Percentiles rank a stretch among this genome's conserved stretches.
These are phyloP conservation scores for Caenorhabditis inopinata DNA, from an alignment of 1,140 invertebrate genomes.

Conservation along the genomic window DNA sequence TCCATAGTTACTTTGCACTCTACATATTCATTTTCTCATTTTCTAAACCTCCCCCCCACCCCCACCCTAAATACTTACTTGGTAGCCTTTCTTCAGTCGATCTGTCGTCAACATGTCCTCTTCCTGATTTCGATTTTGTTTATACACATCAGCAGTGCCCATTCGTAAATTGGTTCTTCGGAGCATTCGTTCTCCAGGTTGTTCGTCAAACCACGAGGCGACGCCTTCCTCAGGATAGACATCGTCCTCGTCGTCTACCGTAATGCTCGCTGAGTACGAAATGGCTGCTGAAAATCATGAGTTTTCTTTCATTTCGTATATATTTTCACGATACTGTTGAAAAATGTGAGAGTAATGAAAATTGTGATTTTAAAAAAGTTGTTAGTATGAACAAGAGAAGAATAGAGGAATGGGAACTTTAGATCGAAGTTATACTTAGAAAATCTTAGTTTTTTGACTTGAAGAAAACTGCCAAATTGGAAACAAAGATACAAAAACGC, in stretches of 20 bases:
- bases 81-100: slow-evolving; percentile 9
- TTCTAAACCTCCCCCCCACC: not conserved
- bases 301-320: no score
- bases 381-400: no score
- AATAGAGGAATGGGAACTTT: no score
- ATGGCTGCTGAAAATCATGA: no score
- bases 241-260: not conserved
- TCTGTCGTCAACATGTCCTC: slow-evolving; percentile 33
- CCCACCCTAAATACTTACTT: not conserved
- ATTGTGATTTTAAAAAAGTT: no score
- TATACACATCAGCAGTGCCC: slow-evolving; percentile 33
- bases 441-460: no score
- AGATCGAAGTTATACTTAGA: no score
- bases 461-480: no score
- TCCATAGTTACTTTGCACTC: slow-evolving; percentile 9
- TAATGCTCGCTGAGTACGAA: no score
- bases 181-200: not conserved
- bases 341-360: no score
- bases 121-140: not conserved
- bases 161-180: not conserved
- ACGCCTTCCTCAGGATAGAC: not conserved
- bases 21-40: not conserved
- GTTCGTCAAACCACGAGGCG: not conserved
- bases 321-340: no score
- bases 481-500: no score